A percentile compares a stretch with the other conserved stretches of the same genome.
Evolutionary conservation across 2,888 invertebrate species (phyloP).

Genomic region (Morpho helenor): DNA sequence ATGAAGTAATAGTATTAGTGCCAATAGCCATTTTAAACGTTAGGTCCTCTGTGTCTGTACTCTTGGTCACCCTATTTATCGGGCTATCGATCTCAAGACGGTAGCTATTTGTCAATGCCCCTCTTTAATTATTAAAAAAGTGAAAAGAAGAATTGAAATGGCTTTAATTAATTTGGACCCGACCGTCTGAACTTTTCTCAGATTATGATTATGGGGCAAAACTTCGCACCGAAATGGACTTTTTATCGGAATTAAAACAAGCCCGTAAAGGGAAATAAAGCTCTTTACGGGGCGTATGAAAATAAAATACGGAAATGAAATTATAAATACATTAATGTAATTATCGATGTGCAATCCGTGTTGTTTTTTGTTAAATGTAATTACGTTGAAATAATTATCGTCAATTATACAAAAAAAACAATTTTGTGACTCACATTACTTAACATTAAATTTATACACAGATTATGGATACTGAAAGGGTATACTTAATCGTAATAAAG

Average conservation of each 20-base stretch:
- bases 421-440: neutral
- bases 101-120: slow-evolving; percentile 76
- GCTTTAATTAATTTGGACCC: slow-evolving; percentile 69
- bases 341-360: neutral
- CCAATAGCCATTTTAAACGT: neutral
- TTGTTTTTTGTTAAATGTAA: neutral
- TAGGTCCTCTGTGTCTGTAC: slow-evolving; percentile 2
- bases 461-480: no score
- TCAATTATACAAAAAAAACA: neutral
- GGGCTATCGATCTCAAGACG: slow-evolving; percentile 63
- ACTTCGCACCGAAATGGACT: slow-evolving; percentile 39
- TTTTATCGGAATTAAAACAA: slow-evolving; percentile 29
- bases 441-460: no score
- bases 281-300: slow-evolving; percentile 8
- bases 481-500: no score
- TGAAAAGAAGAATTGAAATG: slow-evolving; percentile 56
- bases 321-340: neutral
- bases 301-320: slow-evolving; percentile 15
- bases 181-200: slow-evolving; percentile 50
- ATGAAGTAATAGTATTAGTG: neutral
- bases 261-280: slow-evolving; percentile 15
- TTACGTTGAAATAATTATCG: slow-evolving; percentile 4
- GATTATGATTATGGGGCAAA: slow-evolving; percentile 63
- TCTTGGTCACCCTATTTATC: slow-evolving; percentile 46
- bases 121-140: slow-evolving; percentile 73